Evolutionary conservation across 2,113 vertebrate species (phyloP), one percentile per base, ranked within the genome.

Genomic region (Coturnix japonica): DNA sequence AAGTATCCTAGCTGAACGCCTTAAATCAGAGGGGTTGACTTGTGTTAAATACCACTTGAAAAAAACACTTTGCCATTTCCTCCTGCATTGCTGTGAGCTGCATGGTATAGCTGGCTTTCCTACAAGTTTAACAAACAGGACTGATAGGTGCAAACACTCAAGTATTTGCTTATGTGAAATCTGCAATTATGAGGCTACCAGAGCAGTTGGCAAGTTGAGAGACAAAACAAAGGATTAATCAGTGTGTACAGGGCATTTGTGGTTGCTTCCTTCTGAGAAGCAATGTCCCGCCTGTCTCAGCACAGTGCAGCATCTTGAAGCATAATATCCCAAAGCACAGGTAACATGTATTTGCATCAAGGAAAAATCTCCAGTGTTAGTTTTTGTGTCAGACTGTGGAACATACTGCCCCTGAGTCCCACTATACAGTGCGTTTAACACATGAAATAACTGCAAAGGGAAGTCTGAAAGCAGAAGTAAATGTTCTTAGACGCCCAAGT

Each of bases 101-200:
- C 46, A 15, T 1, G 0, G 10, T 37, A 6, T 17, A 54, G 63
- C 54, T 0, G 0, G 17, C 86, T 66, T 89, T 85, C 71, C 81
- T 72, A 87, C 82, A 82, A 63, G 51, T 92, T 86, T 82, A 84
- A 84, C 43, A 60, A 66, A 66, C 39, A 63, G 73, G n/a, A 79
- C 54, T 54, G 73, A 44, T 20, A 76, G 41, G 63, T 85, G 70
- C 59, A 89, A 95, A 76, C 51, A 79, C 18, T 25, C 53, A 46
- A 49, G 84, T 54, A 70, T 70, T 73, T 92, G n/a, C 43, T 85
- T 31, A 67, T 5, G 1, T 59, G 60, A 51, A 59, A 28, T 35
- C 71, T 85, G 74, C 51, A 79, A 47, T 37, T 63, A 31, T 73
- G 67, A 89, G 91, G 60, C 56, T 66, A 83, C 56, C 64, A 56